Evolutionary conservation across 1,140 invertebrate species (phyloP).

Genomic region (Neodiprion pinetum): DNA sequence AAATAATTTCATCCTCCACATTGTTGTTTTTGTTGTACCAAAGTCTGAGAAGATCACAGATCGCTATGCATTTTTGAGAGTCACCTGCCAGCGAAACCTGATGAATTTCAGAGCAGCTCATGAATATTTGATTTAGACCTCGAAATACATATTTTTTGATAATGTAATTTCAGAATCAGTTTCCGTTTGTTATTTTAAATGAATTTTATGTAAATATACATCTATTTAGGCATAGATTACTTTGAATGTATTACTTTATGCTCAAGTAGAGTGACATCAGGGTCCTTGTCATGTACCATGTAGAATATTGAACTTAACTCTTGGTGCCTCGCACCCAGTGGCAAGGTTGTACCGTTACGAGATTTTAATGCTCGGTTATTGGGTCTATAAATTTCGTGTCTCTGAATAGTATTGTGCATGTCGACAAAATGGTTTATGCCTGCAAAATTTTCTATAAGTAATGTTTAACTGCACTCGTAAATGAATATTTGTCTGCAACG

Average conservation of each 20-base stretch:
- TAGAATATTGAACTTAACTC: slow-evolving; percentile 38
- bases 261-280: slow-evolving; percentile 13
- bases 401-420: slow-evolving; percentile 31
- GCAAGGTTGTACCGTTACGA: slow-evolving; percentile 11
- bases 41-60: slow-evolving; percentile 39
- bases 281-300: slow-evolving; percentile 28
- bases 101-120: slow-evolving; percentile 20
- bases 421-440: slow-evolving; percentile 38
- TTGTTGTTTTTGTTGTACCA: slow-evolving; percentile 29
- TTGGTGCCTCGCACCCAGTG: slow-evolving; percentile 23
- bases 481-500: not conserved
- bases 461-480: not conserved
- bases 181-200: too few species aligned
- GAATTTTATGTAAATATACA: too few species aligned
- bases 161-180: not conserved
- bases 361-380: slow-evolving; percentile 23
- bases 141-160: not conserved
- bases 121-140: slow-evolving; percentile 15
- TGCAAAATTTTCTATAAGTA: slow-evolving; percentile 20
- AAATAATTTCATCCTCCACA: slow-evolving; percentile 37
- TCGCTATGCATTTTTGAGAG: slow-evolving; percentile 37
- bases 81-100: slow-evolving; percentile 32
- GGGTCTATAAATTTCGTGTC: slow-evolving; percentile 22
- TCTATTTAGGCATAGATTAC: too few species aligned
- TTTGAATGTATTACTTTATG: slow-evolving; percentile 26